Base-by-base conservation (phyloP, 2,888 invertebrate genomes). In the Andrena chrysosceles region DNA sequence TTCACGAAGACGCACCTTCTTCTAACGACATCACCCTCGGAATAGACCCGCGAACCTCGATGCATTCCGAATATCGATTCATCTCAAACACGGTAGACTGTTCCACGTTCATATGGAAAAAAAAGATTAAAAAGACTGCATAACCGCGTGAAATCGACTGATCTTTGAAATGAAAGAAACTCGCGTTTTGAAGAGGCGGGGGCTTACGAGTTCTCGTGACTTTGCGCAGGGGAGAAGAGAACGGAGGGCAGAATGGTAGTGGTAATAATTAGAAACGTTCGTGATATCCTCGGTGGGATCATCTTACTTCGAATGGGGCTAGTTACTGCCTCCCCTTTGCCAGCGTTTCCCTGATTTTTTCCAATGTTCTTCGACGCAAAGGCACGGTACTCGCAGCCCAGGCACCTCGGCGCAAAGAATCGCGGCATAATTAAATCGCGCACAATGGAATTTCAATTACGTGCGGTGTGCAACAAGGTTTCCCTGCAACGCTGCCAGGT, bases 381-480 rank as follows among this genome's bases (percentile, higher is more conserved):
- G 54, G 42, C 42, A 10, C 59, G 63, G 8, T 26, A 26, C 8
- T n/a, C 52, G 56, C 16, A 33, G n/a, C 16, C 48, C 66, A 10
- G 3, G 8, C 23, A 20, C 23, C 26, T 63, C 64, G 33, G 49
- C 29, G 42, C 48, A 59, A 33, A 72, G 49, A 63, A 66, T 64
- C 63, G 56, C 59, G 49, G 56, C 62, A 54, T 23, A 70, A 77
- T 73, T 70, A 70, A 77, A 75, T 29, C 31, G 68, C 63, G 77
- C 78, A 67, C 84, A 81, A 82, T 76, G 70, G 76, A 70, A 54
- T 76, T 68, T 69, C 62, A 77, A 75, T 71, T 77, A 74, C 76
- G 67, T 71, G 77, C 83, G 70, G 76, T 71, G 67, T 66, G 77
- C 70, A 73, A 75, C 62, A 48, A 76, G 52, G 69, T 84, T 31